Conservation (phyloP, 2,888 invertebrate genomes). For the Rhingia campestris region DNA sequence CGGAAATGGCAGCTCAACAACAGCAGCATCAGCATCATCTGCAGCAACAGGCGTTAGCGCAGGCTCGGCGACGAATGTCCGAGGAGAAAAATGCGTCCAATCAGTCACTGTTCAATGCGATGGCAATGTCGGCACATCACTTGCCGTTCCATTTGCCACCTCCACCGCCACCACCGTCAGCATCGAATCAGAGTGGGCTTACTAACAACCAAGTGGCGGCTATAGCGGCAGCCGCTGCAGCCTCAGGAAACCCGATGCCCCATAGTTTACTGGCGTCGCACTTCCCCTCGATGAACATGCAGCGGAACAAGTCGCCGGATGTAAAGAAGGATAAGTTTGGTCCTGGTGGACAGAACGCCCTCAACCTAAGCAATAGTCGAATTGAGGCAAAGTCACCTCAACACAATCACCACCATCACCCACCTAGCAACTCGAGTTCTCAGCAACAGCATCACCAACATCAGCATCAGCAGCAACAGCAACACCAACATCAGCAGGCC, state of each 20-base stretch:
- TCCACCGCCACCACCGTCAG: constrained; percentile 85
- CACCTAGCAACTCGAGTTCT: constrained; percentile 63
- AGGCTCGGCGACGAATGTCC: constrained; percentile 84
- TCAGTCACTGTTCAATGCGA: constrained; percentile 85
- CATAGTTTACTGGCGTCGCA: constrained; percentile 86
- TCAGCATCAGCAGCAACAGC: constrained; percentile 76
- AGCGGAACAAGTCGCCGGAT: constrained; percentile 77
- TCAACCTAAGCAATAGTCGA: constrained; percentile 86
- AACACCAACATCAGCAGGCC: constrained; percentile 70
- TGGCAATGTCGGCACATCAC: constrained; percentile 85
- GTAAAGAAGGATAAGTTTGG: constrained; percentile 67
- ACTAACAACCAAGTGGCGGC: constrained; percentile 86
- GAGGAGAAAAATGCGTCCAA: constrained; percentile 83
- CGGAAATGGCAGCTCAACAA: constrained; percentile 81
- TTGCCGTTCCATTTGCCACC: constrained; percentile 87
- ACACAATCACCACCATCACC: constrained; percentile 70
- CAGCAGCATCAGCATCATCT: constrained; percentile 79
- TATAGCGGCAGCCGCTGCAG: constrained; percentile 85
- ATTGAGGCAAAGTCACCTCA: constrained; percentile 69
- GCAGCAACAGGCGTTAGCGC: constrained; percentile 81
- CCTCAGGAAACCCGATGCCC: constrained; percentile 85
- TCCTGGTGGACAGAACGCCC: constrained; percentile 83
- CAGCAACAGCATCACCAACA: constrained; percentile 75
- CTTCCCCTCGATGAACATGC: constrained; percentile 76
- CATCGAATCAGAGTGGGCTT: constrained; percentile 79